These are phyloP conservation scores for Sciurus vulgaris DNA, from an alignment of 2,797 vertebrate genomes.

Conservation along the genomic window DNA sequence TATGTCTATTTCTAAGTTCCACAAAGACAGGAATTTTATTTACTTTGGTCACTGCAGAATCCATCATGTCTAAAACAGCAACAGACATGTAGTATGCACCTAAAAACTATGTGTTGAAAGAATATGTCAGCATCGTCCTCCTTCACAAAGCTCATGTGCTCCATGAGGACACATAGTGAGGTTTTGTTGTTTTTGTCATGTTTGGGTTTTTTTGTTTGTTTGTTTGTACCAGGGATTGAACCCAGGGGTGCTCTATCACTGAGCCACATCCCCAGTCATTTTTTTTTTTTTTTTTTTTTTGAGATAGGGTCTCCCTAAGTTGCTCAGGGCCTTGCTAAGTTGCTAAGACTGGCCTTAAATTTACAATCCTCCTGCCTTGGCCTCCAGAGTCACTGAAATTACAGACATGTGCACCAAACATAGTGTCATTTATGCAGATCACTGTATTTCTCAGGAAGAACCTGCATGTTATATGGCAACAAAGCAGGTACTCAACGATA, in stretches of 20 bases:
- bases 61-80: not conserved
- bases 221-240: too few relatives aligned
- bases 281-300: too few relatives aligned
- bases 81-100: not conserved
- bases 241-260: too few relatives aligned
- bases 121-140: constrained; percentile 12
- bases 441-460: not conserved
- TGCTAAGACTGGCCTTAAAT: too few relatives aligned
- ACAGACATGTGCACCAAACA: too few relatives aligned
- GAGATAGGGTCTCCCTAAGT: too few relatives aligned
- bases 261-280: too few relatives aligned
- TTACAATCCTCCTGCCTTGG: too few relatives aligned
- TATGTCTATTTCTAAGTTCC: not conserved
- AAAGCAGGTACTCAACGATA: not conserved
- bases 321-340: too few relatives aligned
- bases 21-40: not conserved
- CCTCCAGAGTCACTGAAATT: too few relatives aligned
- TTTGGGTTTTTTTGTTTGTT: too few relatives aligned
- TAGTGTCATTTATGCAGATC: not conserved
- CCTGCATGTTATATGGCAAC: not conserved
- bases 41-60: not conserved
- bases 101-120: constrained; percentile 17
- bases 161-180: not conserved
- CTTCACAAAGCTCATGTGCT: not conserved
- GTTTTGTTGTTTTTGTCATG: not conserved